A percentile compares a stretch with the other conserved stretches of the same genome.
Conservation (phyloP, 2,888 invertebrate genomes). For the Amblyteles armatorius region DNA sequence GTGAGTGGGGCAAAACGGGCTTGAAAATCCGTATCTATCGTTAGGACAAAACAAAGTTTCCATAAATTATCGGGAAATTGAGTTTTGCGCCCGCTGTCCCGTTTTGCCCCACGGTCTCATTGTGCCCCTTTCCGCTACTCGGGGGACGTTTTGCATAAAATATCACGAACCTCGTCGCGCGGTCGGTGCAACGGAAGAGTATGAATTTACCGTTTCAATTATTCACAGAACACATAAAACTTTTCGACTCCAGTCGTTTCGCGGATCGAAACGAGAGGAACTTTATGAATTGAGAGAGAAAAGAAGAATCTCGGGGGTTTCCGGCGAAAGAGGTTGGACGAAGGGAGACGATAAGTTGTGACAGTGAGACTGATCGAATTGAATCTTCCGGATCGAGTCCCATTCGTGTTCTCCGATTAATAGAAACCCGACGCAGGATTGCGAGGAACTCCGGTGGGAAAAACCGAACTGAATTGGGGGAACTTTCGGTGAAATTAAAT, state of each 20-base stretch:
- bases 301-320: not conserved
- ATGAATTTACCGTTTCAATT: not conserved
- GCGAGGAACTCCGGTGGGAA: constrained; percentile 41
- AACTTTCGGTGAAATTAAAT: constrained; percentile 10
- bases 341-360: not conserved
- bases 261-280: constrained; percentile 2
- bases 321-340: not conserved
- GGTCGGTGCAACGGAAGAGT: not conserved
- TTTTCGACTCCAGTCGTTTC: not conserved
- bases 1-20: too few species aligned
- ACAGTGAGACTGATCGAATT: constrained; percentile 47
- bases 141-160: not conserved
- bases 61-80: too few species aligned
- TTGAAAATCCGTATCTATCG: too few species aligned
- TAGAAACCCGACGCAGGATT: constrained; percentile 38
- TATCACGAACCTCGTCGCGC: not conserved
- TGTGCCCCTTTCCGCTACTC: not conserved
- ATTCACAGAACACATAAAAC: not conserved
- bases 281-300: not conserved
- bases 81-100: too few species aligned
- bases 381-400: constrained; percentile 8
- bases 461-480: constrained; percentile 18
- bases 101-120: too few species aligned
- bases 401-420: constrained; percentile 44
- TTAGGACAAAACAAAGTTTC: too few species aligned